A percentile compares a stretch with the other conserved stretches of the same genome.
These are phyloP conservation scores for Agonopterix alstromeriana DNA, from an alignment of 2,888 invertebrate species.

Conservation along the genomic window DNA sequence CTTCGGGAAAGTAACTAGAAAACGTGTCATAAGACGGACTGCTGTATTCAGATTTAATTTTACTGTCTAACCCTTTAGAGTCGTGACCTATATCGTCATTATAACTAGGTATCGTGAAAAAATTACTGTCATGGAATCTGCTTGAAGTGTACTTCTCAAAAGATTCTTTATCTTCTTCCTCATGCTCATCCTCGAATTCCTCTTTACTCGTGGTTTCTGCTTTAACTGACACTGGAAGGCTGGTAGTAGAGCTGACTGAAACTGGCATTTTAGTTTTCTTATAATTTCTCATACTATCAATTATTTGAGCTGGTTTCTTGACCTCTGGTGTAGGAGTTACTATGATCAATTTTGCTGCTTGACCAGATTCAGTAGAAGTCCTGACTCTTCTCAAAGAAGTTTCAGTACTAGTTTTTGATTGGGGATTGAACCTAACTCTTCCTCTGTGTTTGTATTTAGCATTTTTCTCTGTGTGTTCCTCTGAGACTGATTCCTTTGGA, in stretches of 20 bases:
- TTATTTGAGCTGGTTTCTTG: conserved; percentile 54
- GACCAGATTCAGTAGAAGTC: conserved; percentile 24
- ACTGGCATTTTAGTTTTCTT: conserved; percentile 55
- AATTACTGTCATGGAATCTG: conserved; percentile 70
- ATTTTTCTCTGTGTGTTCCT: conserved; percentile 64
- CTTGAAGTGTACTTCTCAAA: conserved; percentile 66
- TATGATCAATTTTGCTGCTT: conserved; percentile 41
- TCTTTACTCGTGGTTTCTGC: conserved; percentile 26
- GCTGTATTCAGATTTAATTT: conserved; percentile 42
- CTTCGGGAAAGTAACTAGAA: conserved; percentile 50
- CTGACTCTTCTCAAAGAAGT: conserved; percentile 29
- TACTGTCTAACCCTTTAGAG: conserved; percentile 39
- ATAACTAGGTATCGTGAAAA: conserved; percentile 68
- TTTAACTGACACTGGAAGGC: conserved; percentile 30
- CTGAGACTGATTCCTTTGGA: conserved; percentile 54
- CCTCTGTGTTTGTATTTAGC: conserved; percentile 68
- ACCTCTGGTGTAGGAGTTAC: conserved; percentile 64
- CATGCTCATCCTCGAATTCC: conserved; percentile 38
- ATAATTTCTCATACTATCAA: conserved; percentile 53
- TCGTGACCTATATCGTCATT: conserved; percentile 44
- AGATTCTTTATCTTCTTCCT: conserved; percentile 43
- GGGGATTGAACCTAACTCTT: conserved; percentile 48
- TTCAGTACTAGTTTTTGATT: conserved; percentile 42
- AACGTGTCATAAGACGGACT: conserved; percentile 44
- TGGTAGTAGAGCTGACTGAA: conserved; percentile 27